phyloP scores from a whole-genome alignment of 2,797 vertebrate species.

The Trichosurus vulpecula region DNA sequence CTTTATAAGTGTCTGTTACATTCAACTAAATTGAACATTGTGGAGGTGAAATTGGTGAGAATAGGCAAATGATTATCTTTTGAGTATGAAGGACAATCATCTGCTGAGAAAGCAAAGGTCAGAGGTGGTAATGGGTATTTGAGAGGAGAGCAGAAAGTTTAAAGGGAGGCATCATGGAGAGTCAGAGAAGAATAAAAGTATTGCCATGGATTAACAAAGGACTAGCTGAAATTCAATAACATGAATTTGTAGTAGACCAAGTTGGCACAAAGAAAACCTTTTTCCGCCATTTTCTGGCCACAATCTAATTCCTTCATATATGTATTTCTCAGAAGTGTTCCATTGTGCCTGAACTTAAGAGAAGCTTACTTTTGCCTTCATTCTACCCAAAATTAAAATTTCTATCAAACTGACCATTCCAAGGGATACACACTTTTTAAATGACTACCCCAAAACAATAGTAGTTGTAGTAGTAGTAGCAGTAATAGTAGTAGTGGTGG shows the following conservation, averaged over 20 bases:
- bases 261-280: not conserved
- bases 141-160: not conserved
- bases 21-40: not conserved
- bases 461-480: not conserved
- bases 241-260: not conserved
- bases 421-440: conserved; percentile 14
- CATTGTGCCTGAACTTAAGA: not conserved
- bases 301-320: not conserved
- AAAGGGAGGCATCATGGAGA: not conserved
- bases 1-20: not conserved
- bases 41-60: not conserved
- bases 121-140: not conserved
- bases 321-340: not conserved
- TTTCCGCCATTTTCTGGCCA: not conserved
- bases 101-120: not conserved
- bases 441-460: not conserved
- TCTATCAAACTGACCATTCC: not conserved
- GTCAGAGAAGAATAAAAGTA: not conserved
- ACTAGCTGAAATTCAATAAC: not conserved
- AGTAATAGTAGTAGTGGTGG: not conserved
- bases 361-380: not conserved
- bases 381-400: conserved; percentile 18
- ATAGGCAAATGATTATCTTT: not conserved
- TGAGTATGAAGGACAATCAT: not conserved
- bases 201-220: not conserved